Evolutionary conservation across 2,797 vertebrate genomes (phyloP).

Genomic region (Busarellus nigricollis): DNA sequence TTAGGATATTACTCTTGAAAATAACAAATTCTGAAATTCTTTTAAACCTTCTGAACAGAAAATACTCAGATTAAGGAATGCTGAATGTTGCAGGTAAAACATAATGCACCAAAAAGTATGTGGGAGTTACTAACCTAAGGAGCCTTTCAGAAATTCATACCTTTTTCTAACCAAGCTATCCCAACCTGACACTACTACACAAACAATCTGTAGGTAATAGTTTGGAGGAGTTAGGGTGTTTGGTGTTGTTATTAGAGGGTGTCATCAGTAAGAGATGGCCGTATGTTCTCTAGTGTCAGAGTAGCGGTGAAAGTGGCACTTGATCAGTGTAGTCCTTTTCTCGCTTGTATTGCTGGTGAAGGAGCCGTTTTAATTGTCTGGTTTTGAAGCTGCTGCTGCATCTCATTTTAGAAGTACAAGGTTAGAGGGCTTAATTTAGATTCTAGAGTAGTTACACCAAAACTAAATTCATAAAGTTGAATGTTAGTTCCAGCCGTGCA

Average conservation of each 20-base stretch:
- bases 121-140: neutral
- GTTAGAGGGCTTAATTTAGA: neutral
- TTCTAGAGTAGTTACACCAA: neutral
- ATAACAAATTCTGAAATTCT: neutral
- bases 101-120: neutral
- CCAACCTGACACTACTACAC: neutral
- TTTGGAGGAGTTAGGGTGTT: neutral
- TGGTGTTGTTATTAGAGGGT: neutral
- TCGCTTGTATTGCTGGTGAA: accelerated
- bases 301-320: neutral
- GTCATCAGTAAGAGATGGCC: accelerated
- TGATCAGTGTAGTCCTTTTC: neutral
- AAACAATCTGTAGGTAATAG: neutral
- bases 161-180: neutral
- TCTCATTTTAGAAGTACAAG: neutral
- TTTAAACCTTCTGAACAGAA: neutral
- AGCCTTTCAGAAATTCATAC: neutral
- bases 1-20: neutral
- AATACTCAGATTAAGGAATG: neutral
- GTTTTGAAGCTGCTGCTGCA: neutral
- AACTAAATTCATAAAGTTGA: neutral
- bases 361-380: neutral
- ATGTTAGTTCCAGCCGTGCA: neutral
- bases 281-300: accelerated
- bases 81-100: neutral